phyloP scores from a whole-genome alignment of 2,888 invertebrate species.

The Drosophila rubida region DNA sequence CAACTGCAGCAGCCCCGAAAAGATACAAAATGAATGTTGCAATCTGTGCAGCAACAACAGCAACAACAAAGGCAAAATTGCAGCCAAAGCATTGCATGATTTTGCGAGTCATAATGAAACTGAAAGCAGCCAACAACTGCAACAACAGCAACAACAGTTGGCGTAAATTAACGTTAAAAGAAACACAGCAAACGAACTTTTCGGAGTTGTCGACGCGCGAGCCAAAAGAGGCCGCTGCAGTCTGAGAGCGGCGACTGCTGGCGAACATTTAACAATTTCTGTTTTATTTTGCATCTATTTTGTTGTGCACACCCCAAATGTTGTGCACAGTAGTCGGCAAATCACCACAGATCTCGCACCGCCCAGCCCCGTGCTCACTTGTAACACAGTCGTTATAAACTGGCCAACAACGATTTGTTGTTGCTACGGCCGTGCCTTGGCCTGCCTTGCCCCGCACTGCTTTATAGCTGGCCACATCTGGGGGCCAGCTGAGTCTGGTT shows the following conservation, averaged over 20 bases:
- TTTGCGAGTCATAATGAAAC: slow-evolving; percentile 76
- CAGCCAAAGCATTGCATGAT: slow-evolving; percentile 64
- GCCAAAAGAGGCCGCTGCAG: neutral
- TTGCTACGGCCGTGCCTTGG: slow-evolving; percentile 18
- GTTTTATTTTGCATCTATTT: slow-evolving; percentile 32
- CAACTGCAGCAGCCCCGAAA: slow-evolving; percentile 47
- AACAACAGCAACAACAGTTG: slow-evolving; percentile 49
- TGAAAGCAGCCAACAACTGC: slow-evolving; percentile 63
- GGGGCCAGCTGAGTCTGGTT: slow-evolving; percentile 4
- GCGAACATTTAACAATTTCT: slow-evolving; percentile 29
- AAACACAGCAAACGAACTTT: slow-evolving; percentile 37
- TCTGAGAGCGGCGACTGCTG: neutral
- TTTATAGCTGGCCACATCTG: slow-evolving; percentile 45
- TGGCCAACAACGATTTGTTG: slow-evolving; percentile 33
- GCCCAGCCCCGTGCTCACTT: slow-evolving; percentile 13
- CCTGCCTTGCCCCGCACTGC: slow-evolving; percentile 18
- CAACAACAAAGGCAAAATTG: slow-evolving; percentile 22
- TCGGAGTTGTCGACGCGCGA: slow-evolving; percentile 10
- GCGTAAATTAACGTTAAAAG: slow-evolving; percentile 76
- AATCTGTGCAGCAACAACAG: slow-evolving; percentile 45
- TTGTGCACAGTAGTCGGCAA: slow-evolving; percentile 52
- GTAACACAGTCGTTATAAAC: slow-evolving; percentile 31
- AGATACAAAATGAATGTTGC: slow-evolving; percentile 72
- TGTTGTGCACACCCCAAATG: slow-evolving; percentile 46
- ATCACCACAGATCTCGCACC: slow-evolving; percentile 37